phyloP scores from a whole-genome alignment of 2,888 invertebrate genomes.

The Chalcosyrphus nemorum region DNA sequence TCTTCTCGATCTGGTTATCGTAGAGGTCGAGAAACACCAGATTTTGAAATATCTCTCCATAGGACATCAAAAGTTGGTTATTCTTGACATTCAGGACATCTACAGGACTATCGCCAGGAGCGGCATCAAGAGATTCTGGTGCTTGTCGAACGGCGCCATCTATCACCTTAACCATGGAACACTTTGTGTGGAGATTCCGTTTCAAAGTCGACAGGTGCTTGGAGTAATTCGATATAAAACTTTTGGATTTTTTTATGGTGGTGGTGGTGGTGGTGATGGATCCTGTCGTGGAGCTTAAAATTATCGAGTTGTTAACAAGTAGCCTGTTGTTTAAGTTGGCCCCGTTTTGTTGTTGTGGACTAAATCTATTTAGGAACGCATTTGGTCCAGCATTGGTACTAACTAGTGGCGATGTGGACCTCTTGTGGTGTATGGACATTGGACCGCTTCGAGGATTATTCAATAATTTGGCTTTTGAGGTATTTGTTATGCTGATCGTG shows the following conservation, averaged over 20 bases:
- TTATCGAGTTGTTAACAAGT: conserved; percentile 59
- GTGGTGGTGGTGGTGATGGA: background rate
- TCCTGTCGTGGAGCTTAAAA: conserved; percentile 49
- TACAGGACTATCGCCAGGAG: conserved; percentile 50
- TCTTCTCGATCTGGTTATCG: conserved; percentile 95
- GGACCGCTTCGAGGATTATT: conserved; percentile 72
- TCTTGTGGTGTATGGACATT: conserved; percentile 76
- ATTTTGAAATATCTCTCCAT: conserved; percentile 82
- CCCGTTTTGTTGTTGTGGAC: conserved; percentile 67
- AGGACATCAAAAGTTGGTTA: conserved; percentile 78
- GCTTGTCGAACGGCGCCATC: conserved; percentile 16
- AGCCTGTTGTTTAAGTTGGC: conserved; percentile 23
- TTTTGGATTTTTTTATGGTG: conserved; percentile 80
- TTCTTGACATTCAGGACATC: conserved; percentile 80
- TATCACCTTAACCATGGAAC: conserved; percentile 21
- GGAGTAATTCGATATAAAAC: conserved; percentile 78
- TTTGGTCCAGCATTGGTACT: conserved; percentile 19
- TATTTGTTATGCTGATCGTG: conserved; percentile 73
- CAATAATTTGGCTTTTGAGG: conserved; percentile 76
- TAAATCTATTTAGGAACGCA: conserved; percentile 47
- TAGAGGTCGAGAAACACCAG: conserved; percentile 96
- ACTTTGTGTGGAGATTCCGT: conserved; percentile 74
- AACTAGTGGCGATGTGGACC: conserved; percentile 74
- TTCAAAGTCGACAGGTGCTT: conserved; percentile 77
- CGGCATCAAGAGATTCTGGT: conserved; percentile 29